Conservation (phyloP, 2,888 invertebrate genomes). For the Acleris sparsana region DNA sequence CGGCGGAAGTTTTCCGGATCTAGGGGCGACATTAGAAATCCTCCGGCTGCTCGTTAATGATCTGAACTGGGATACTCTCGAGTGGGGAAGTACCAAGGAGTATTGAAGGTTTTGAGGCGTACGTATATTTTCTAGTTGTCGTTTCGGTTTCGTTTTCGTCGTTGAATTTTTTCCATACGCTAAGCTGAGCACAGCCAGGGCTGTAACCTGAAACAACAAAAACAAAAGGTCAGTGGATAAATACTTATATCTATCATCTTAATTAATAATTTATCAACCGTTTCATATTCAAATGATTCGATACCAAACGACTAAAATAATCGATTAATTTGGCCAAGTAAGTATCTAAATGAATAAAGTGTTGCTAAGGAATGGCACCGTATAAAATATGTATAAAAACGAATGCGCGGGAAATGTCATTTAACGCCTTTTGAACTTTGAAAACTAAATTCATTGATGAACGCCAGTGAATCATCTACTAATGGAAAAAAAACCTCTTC, state of each 20-base stretch:
- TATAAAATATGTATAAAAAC: too few species aligned
- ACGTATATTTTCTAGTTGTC: constrained; percentile 80
- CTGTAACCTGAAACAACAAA: constrained; percentile 81
- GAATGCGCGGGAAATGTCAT: too few species aligned
- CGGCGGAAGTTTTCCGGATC: constrained; percentile 84
- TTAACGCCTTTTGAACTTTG: too few species aligned
- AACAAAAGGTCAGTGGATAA: constrained; percentile 24
- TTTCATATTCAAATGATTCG: too few species aligned
- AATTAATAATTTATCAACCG: not conserved
- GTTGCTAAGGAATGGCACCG: too few species aligned
- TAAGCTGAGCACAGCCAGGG: constrained; percentile 81
- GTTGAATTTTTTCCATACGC: constrained; percentile 77
- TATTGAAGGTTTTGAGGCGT: constrained; percentile 85
- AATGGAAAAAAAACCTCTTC: not conserved
- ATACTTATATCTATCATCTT: constrained; percentile 29
- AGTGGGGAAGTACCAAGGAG: constrained; percentile 83
- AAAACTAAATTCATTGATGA: too few species aligned
- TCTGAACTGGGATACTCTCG: constrained; percentile 80
- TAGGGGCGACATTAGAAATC: constrained; percentile 75
- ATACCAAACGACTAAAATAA: too few species aligned
- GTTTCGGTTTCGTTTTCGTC: constrained; percentile 79
- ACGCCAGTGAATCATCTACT: too few species aligned
- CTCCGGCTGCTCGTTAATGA: constrained; percentile 79
- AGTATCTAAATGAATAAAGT: too few species aligned
- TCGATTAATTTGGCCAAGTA: too few species aligned